Base-by-base conservation (phyloP, 1,140 invertebrate species). In the Zaprionus ghesquierei region DNA sequence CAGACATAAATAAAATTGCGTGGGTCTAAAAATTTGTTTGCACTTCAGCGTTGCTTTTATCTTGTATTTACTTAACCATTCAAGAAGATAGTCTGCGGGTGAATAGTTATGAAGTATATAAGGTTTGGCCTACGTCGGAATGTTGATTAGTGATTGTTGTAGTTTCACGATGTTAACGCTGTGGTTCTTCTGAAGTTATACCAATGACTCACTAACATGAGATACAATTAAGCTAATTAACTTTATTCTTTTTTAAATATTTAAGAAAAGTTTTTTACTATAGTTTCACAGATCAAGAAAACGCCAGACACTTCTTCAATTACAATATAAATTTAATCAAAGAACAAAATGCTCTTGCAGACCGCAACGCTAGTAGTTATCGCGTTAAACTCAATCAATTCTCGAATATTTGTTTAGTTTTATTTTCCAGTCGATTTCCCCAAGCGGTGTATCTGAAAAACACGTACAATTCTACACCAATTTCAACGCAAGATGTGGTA, bases 371-470 rank as follows among this genome's bases (percentile, higher is more conserved):
- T 5, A 80, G 38, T 22, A 77, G 69, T 12, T 92, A 69, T 49
- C 63, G 51, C 6, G 61, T 90, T 58, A 69, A 38, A 0, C 51
- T 65, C 1, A 92, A 92, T 77, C 84, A 89, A 53, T 92, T 91
- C 61, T 81, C 87, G 2, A 91, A 92, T 46, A 89, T 91, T 22
- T 65, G 89, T 0, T 59, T 87, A 9, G 73, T 76, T 13, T 77
- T 85, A 10, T 92, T 92, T 35, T 79, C 79, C 2, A 84, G 86
- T 5, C 63, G 95, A 93, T 89, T 91, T 41, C 85, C 90, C 13
- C 53, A 78, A 46, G 68, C 90, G 0, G 68, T 86, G 1, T 50
- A 53, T 12, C 66, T 82, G 0, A n/a, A 70, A 0, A 10, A n/a
- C 0, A 60, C 75, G 0, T 12, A 12, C 20, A 49, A 70, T 25